phyloP scores from a whole-genome alignment of 1,140 invertebrate genomes.

The Nephila pilipes region DNA sequence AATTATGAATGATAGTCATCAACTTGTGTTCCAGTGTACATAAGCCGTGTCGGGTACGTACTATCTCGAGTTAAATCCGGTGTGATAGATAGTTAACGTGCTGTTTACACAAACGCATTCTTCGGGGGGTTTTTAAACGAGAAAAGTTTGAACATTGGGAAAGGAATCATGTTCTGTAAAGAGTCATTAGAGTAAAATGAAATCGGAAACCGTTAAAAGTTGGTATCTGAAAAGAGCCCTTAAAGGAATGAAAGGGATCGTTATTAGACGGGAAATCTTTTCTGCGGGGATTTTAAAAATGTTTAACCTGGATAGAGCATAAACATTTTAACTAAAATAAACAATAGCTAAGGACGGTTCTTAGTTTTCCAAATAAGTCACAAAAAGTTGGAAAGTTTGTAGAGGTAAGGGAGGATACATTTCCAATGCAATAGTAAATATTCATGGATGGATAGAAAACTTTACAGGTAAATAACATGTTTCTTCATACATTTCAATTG shows the following conservation, averaged over 20 bases:
- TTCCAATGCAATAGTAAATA: no score
- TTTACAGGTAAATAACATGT: no score
- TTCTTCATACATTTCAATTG: no score
- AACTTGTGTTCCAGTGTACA: constrained; percentile 32
- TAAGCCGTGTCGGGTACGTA: not conserved
- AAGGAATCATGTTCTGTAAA: not conserved
- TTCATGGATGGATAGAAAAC: no score
- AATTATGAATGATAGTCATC: constrained; percentile 74
- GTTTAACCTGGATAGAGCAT: not conserved
- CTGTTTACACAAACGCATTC: constrained; percentile 18
- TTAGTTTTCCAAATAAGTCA: not conserved
- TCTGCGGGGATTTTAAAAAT: not conserved
- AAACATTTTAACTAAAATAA: not conserved
- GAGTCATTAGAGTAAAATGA: not conserved
- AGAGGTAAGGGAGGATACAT: no score
- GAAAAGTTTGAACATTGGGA: not conserved
- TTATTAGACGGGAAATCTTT: not conserved
- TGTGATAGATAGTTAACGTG: constrained; percentile 38
- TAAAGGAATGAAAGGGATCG: not conserved
- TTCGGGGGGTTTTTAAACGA: not conserved
- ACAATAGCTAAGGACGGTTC: not conserved
- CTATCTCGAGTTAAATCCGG: not conserved
- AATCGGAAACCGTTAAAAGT: constrained; percentile 6
- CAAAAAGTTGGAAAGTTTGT: not conserved
- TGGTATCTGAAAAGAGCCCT: not conserved